Conservation (phyloP, 2,797 vertebrate species). For the Darevskia mixta region DNA sequence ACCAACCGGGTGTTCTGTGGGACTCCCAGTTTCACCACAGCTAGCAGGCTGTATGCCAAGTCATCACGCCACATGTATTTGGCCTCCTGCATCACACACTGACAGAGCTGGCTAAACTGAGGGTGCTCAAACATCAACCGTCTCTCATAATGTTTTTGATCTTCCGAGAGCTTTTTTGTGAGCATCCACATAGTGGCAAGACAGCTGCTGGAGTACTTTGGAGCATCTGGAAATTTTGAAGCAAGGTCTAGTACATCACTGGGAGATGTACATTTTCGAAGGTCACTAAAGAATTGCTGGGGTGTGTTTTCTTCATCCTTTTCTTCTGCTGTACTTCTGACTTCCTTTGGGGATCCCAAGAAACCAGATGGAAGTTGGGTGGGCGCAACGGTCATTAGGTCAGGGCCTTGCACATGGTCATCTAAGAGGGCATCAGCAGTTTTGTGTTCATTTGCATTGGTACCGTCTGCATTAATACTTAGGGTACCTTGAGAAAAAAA, state of each 20-base stretch:
- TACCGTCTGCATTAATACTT: conserved; percentile 37
- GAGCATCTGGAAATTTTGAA: conserved; percentile 43
- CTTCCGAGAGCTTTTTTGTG: conserved; percentile 80
- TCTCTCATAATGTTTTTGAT: conserved; percentile 83
- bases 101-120: conserved; percentile 80
- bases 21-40: conserved; percentile 83
- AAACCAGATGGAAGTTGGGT: background rate
- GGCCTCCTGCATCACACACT: conserved; percentile 70
- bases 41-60: conserved; percentile 83
- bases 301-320: accelerated
- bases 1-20: conserved; percentile 85
- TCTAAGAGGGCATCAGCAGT: background rate
- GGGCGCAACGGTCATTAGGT: conserved; percentile 28
- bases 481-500: conserved; percentile 60
- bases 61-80: conserved; percentile 68
- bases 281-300: conserved; percentile 59
- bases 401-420: conserved; percentile 4
- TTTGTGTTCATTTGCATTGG: conserved; percentile 41
- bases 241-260: conserved; percentile 86
- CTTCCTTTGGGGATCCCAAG: conserved; percentile 17
- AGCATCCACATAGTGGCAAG: conserved; percentile 83
- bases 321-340: conserved; percentile 26
- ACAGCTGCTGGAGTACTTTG: conserved; percentile 74
- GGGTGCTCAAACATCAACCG: conserved; percentile 87
- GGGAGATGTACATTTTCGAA: conserved; percentile 81